Evolutionary conservation across 2,113 vertebrate genomes (phyloP).

Genomic region (Gambusia holbrooki): DNA sequence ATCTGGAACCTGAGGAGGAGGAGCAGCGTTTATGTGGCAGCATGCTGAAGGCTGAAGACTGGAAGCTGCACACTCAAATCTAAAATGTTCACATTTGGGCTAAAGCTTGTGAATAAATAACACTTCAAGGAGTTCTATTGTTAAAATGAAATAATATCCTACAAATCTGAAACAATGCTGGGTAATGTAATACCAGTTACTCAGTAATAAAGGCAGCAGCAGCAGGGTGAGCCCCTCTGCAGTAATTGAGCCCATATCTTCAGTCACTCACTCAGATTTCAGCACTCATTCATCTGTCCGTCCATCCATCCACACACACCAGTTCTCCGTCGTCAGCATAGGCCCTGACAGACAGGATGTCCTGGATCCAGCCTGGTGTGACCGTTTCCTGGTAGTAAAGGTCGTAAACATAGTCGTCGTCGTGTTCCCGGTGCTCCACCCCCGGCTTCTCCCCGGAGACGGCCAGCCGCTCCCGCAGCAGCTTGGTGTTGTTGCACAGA

Average conservation of each 20-base stretch:
- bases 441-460: constrained; percentile 79
- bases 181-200: no score
- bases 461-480: constrained; percentile 89
- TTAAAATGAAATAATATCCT: background rate
- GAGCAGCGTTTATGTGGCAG: background rate
- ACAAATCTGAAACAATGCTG: background rate
- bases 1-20: constrained; percentile 81
- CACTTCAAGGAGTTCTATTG: background rate
- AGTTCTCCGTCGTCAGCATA: constrained; percentile 90
- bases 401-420: constrained; percentile 92
- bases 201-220: background rate
- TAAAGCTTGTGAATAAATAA: background rate
- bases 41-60: background rate
- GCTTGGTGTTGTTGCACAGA: constrained; percentile 91
- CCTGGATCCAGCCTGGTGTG: constrained; percentile 89
- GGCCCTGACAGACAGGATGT: constrained; percentile 92
- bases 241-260: constrained; percentile 28
- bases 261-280: constrained; percentile 68
- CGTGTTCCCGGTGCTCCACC: constrained; percentile 70
- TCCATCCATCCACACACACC: constrained; percentile 83
- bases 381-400: constrained; percentile 89
- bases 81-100: no score
- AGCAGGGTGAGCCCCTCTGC: background rate
- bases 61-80: background rate
- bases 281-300: constrained; percentile 70